Percentiles rank a stretch among this genome's conserved stretches.
Evolutionary conservation across 2,113 vertebrate species (phyloP).

Genomic region (Otocyon megalotis): DNA sequence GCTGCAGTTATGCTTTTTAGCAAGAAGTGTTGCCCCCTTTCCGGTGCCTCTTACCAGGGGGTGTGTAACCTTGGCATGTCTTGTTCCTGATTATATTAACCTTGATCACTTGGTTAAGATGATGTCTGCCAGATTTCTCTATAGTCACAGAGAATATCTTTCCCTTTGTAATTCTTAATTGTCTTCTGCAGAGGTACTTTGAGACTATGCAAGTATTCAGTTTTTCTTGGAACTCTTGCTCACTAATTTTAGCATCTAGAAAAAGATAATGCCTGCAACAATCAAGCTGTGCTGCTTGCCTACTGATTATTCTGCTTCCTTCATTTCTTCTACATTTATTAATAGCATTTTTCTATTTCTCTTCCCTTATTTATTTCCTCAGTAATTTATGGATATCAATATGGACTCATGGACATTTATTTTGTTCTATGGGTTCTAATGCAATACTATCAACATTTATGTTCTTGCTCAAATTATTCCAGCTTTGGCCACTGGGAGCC

Average conservation of each 20-base stretch:
- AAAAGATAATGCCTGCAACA: not conserved
- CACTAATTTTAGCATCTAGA: slow-evolving; percentile 31
- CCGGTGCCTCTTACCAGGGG: not conserved
- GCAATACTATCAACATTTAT: not conserved
- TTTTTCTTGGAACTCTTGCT: slow-evolving; percentile 4
- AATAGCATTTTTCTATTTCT: not conserved
- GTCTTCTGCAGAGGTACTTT: not conserved
- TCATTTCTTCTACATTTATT: not conserved
- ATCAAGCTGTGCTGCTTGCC: not conserved
- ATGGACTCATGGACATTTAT: not conserved
- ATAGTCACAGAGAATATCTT: not conserved
- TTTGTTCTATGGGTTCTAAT: not conserved
- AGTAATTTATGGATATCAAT: not conserved
- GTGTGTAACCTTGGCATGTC: not conserved
- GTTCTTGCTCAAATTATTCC: not conserved
- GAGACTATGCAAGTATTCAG: not conserved
- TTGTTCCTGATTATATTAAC: not conserved
- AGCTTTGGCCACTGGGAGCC: not conserved
- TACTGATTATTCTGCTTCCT: not conserved
- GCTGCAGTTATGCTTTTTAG: not conserved
- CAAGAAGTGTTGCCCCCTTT: not conserved
- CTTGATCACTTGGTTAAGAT: not conserved
- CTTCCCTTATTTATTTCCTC: not conserved
- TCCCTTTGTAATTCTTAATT: not conserved
- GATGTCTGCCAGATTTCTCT: not conserved